These are phyloP conservation scores for Drosophila simulans DNA, from an alignment of 1,140 invertebrate species.

Conservation along the genomic window DNA sequence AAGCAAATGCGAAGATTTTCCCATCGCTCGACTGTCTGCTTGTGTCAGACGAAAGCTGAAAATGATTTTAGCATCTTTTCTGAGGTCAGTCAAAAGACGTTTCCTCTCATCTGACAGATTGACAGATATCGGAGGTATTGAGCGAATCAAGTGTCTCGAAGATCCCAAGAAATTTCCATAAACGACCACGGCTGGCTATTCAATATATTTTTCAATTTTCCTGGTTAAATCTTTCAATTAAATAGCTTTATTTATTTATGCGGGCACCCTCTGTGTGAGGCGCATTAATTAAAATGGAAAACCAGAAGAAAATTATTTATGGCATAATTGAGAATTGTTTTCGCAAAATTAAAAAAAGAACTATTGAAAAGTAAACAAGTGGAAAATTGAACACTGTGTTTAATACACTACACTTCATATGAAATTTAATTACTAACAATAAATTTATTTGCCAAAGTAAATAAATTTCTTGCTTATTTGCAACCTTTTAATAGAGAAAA, in stretches of 20 bases:
- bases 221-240: slow-evolving; percentile 24
- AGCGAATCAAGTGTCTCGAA: not conserved
- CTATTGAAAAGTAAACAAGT: not conserved
- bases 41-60: slow-evolving; percentile 42
- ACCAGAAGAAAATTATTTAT: slow-evolving; percentile 52
- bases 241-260: slow-evolving; percentile 59
- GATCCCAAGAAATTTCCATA: slow-evolving; percentile 4
- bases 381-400: not conserved
- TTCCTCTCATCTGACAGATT: slow-evolving; percentile 45
- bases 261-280: slow-evolving; percentile 6
- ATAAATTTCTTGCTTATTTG: not conserved
- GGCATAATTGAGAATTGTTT: slow-evolving; percentile 45
- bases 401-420: not conserved
- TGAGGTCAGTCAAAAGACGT: slow-evolving; percentile 33
- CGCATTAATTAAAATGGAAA: slow-evolving; percentile 58
- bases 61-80: slow-evolving; percentile 45
- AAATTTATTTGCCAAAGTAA: no score
- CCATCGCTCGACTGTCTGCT: slow-evolving; percentile 20
- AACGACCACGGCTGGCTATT: slow-evolving; percentile 11
- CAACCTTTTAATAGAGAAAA: not conserved
- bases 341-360: slow-evolving; percentile 24
- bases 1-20: slow-evolving; percentile 6
- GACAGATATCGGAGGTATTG: slow-evolving; percentile 35
- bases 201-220: slow-evolving; percentile 20
- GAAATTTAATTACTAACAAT: no score